phyloP scores from a whole-genome alignment of 1,140 invertebrate species.

The Heliconius hewitsoni region DNA sequence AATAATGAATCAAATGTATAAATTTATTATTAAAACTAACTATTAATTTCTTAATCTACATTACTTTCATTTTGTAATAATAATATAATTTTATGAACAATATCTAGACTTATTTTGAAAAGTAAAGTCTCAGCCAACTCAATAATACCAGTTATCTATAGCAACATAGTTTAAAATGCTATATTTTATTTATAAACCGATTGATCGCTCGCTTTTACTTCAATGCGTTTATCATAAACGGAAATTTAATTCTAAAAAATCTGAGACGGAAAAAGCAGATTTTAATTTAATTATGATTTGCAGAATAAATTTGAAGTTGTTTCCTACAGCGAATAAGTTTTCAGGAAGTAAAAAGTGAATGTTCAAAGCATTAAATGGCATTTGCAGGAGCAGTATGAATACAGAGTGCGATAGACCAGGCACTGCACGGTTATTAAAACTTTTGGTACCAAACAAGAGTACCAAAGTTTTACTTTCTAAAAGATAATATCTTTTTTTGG shows the following conservation, averaged over 20 bases:
- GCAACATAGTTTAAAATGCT: too few species aligned
- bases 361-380: constrained; percentile 18
- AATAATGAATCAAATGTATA: background rate
- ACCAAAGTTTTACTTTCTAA: background rate
- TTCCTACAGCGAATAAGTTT: constrained; percentile 6
- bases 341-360: constrained; percentile 20
- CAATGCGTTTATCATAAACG: background rate
- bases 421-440: constrained; percentile 17
- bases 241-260: background rate
- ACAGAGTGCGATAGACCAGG: constrained; percentile 9
- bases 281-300: background rate
- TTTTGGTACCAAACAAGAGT: constrained; percentile 1
- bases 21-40: background rate
- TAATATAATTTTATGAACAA: too few species aligned
- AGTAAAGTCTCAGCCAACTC: too few species aligned
- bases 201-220: background rate
- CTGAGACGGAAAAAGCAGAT: background rate
- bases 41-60: too few species aligned
- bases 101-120: too few species aligned
- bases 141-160: too few species aligned
- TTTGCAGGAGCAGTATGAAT: constrained; percentile 19
- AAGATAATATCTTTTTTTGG: background rate
- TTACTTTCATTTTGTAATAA: too few species aligned
- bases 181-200: too few species aligned
- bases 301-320: background rate